Percentiles rank a stretch among this genome's conserved stretches.
Conservation (phyloP, 2,888 invertebrate species). For the Bimastos eiseni region DNA sequence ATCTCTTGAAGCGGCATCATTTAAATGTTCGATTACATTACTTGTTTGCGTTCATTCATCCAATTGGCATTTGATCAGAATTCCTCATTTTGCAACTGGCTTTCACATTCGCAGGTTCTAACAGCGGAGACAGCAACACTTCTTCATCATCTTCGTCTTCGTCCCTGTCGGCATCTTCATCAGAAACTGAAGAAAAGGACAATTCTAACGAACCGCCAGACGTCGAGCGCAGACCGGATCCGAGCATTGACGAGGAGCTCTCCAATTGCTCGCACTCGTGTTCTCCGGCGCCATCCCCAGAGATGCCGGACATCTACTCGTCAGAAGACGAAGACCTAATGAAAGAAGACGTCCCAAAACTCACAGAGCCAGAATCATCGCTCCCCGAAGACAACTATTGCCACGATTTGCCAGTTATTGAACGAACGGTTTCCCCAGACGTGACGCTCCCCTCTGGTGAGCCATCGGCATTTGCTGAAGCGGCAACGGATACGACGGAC, state of each 20-base stretch:
- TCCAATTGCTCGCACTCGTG: neutral
- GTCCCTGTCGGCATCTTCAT: conserved; percentile 4
- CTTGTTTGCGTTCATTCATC: neutral
- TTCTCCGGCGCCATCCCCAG: neutral
- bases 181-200: neutral
- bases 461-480: neutral
- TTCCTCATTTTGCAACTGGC: neutral
- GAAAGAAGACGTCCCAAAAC: neutral
- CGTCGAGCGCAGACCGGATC: neutral
- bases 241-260: neutral
- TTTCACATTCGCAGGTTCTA: neutral
- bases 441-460: neutral
- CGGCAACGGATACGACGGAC: neutral
- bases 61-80: neutral
- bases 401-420: neutral
- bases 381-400: neutral
- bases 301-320: conserved; percentile 17
- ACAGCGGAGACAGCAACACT: conserved; percentile 5
- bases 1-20: no score
- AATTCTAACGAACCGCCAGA: neutral
- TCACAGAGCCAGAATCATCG: neutral
- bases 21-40: no score
- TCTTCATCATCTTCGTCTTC: neutral
- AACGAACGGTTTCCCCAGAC: neutral
- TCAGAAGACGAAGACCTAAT: neutral